Conservation (phyloP, 2,888 invertebrate species). For the Ceramica pisi region DNA sequence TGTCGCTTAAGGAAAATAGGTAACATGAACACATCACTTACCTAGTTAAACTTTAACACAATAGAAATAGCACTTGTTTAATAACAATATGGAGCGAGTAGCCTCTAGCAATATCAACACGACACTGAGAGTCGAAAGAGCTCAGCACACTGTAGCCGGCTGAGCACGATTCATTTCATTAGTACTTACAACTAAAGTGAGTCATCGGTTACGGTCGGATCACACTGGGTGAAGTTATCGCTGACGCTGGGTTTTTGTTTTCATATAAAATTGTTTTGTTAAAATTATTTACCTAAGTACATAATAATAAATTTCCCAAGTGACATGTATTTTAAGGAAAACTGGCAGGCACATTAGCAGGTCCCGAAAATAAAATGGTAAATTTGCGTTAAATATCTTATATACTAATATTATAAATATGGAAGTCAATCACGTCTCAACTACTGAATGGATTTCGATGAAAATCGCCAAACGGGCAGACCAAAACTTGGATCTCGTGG, state of each 20-base stretch:
- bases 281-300: no score
- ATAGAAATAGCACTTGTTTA: conserved; percentile 32
- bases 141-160: conserved; percentile 36
- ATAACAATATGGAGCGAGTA: conserved; percentile 51
- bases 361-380: no score
- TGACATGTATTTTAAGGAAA: no score
- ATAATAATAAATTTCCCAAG: no score
- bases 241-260: neutral
- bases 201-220: conserved; percentile 54
- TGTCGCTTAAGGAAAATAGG: neutral
- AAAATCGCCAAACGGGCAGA: no score
- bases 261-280: neutral
- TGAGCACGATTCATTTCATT: conserved; percentile 62
- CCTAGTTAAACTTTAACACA: conserved; percentile 42
- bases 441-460: no score
- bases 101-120: conserved; percentile 56
- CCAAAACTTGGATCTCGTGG: no score
- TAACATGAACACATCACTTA: conserved; percentile 40
- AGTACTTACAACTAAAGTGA: conserved; percentile 56
- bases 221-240: conserved; percentile 42
- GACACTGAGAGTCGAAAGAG: conserved; percentile 51
- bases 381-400: no score
- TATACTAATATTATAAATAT: no score
- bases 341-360: no score
- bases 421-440: no score